A percentile compares a stretch with the other conserved stretches of the same genome.
These are phyloP conservation scores for Phylloscopus trochilus DNA, from an alignment of 2,113 vertebrate species.

Conservation along the genomic window DNA sequence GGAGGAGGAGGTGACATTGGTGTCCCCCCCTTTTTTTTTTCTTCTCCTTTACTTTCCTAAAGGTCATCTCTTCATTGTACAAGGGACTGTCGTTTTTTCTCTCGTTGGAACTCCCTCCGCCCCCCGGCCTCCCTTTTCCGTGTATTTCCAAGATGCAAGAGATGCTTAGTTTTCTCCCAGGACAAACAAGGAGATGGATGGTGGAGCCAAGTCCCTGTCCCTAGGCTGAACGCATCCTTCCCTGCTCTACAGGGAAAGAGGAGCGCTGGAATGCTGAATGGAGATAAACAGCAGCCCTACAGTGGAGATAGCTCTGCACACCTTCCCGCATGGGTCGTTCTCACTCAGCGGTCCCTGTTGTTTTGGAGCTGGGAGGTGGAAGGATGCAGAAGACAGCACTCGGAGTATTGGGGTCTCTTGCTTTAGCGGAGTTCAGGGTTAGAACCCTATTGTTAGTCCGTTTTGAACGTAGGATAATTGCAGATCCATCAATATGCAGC, in stretches of 20 bases:
- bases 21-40: too few relatives aligned
- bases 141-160: not conserved
- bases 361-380: not conserved
- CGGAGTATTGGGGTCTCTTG: not conserved
- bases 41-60: not conserved
- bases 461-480: not conserved
- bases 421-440: not conserved
- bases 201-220: not conserved
- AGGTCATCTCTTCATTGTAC: not conserved
- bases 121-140: rapidly evolving
- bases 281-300: too few relatives aligned
- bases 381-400: not conserved
- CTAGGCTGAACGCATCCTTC: not conserved
- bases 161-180: not conserved
- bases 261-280: not conserved
- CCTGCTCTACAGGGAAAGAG: not conserved
- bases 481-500: not conserved
- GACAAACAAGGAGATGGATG: not conserved
- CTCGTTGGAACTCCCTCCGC: not conserved
- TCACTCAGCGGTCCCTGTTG: not conserved
- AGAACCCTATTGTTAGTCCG: not conserved
- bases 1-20: not conserved
- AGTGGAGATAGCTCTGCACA: not conserved
- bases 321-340: rapidly evolving
- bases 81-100: not conserved